These are phyloP conservation scores for Triplophysa siluroides DNA, from an alignment of 2,113 vertebrate genomes.

Conservation along the genomic window DNA sequence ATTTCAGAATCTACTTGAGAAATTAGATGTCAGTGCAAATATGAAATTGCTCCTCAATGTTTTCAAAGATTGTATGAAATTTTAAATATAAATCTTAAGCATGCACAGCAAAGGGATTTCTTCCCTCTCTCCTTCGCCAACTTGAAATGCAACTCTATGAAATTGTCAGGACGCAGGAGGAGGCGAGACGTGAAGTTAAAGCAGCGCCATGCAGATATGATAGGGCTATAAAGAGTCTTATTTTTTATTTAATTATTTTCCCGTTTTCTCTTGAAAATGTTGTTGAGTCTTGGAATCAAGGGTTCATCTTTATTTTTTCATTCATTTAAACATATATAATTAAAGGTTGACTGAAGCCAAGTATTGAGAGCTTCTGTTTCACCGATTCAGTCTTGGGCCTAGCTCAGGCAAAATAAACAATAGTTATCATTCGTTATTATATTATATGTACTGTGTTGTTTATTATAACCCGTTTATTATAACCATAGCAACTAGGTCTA, in stretches of 20 bases:
- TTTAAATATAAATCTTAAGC: constrained; percentile 79
- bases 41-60: constrained; percentile 81
- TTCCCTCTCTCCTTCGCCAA: constrained; percentile 64
- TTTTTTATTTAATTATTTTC: constrained; percentile 56
- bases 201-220: constrained; percentile 68
- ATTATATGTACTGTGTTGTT: background rate
- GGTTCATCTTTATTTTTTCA: constrained; percentile 69
- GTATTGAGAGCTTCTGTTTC: constrained; percentile 7
- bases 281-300: constrained; percentile 68
- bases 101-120: constrained; percentile 75
- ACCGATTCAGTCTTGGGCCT: background rate
- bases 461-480: background rate
- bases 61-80: constrained; percentile 81
- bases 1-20: constrained; percentile 79
- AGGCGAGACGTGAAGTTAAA: constrained; percentile 57
- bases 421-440: constrained; percentile 4
- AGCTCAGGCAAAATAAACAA: background rate
- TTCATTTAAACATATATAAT: constrained; percentile 58
- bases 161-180: constrained; percentile 71
- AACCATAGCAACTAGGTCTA: background rate
- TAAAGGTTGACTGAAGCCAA: constrained; percentile 9
- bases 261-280: constrained; percentile 47
- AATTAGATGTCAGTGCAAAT: constrained; percentile 85
- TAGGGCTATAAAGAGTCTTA: constrained; percentile 62
- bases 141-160: constrained; percentile 74